phyloP scores from a whole-genome alignment of 2,888 invertebrate genomes.

The Pristionchus japonicus region DNA sequence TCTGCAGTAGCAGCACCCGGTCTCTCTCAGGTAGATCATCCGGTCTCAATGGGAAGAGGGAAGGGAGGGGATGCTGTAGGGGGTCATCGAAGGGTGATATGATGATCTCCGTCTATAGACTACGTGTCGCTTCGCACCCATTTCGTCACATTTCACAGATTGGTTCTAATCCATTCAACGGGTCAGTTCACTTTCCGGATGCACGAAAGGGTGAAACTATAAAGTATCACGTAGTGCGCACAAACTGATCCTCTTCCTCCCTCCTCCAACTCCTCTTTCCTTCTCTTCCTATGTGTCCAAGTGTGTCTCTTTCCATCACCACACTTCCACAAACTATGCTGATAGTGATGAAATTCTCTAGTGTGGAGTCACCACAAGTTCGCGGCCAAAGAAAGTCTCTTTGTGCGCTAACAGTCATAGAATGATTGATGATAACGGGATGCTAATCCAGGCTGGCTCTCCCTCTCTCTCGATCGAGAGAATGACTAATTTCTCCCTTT shows the following conservation, averaged over 20 bases:
- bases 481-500: constrained; percentile 19
- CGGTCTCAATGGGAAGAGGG: not conserved
- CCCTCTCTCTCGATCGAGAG: not conserved
- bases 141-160: not conserved
- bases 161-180: constrained; percentile 13
- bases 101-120: not conserved
- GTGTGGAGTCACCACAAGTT: not conserved
- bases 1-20: not conserved
- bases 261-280: not conserved
- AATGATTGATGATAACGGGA: not conserved
- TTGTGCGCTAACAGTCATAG: not conserved
- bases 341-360: not conserved
- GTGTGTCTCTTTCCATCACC: not conserved
- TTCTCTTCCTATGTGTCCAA: not conserved
- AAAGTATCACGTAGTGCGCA: not conserved
- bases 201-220: not conserved
- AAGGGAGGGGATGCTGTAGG: not conserved
- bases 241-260: not conserved
- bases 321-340: constrained; percentile 4
- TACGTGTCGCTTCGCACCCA: not conserved
- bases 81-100: not conserved
- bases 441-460: not conserved
- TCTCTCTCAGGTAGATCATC: not conserved
- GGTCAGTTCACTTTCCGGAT: not conserved
- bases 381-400: not conserved